These are phyloP conservation scores for Scaptodrosophila lebanonensis DNA, from an alignment of 1,140 invertebrate genomes.

Conservation along the genomic window DNA sequence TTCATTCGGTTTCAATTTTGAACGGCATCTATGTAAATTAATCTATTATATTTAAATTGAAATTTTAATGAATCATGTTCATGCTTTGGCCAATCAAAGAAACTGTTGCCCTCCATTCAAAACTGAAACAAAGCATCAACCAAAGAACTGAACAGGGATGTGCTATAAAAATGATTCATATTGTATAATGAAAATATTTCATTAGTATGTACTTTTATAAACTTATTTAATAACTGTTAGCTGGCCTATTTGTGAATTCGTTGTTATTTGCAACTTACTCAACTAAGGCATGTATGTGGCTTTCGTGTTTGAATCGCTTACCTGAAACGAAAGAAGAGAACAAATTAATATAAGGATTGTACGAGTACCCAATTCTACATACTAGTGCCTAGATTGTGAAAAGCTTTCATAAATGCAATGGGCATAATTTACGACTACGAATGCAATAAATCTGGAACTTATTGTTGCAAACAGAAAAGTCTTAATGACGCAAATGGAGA, in stretches of 20 bases:
- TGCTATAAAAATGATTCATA: slow-evolving; percentile 47
- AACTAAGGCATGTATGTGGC: slow-evolving; percentile 11
- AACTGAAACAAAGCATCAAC: slow-evolving; percentile 58
- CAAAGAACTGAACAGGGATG: slow-evolving; percentile 50
- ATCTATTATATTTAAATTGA: slow-evolving; percentile 3
- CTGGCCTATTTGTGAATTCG: neutral
- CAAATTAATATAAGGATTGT: neutral
- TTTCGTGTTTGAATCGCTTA: slow-evolving; percentile 35
- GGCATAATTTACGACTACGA: too few species aligned
- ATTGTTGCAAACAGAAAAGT: slow-evolving; percentile 49
- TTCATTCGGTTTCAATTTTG: slow-evolving; percentile 43
- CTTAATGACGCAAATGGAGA: slow-evolving; percentile 48
- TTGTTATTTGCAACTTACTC: slow-evolving; percentile 23
- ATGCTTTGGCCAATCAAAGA: slow-evolving; percentile 56
- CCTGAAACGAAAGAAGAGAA: slow-evolving; percentile 28
- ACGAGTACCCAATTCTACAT: too few species aligned
- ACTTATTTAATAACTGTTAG: slow-evolving; percentile 12
- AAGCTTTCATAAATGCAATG: too few species aligned
- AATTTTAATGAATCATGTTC: slow-evolving; percentile 27
- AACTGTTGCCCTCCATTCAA: slow-evolving; percentile 46
- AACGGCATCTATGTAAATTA: slow-evolving; percentile 22
- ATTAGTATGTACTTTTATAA: slow-evolving; percentile 7
- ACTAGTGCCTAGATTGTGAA: too few species aligned
- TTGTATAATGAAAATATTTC: slow-evolving; percentile 18
- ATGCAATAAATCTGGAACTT: slow-evolving; percentile 53